Evolutionary conservation across 2,797 vertebrate genomes (phyloP), one percentile per base, ranked within the genome.

Genomic region (Sebastes minor): DNA sequence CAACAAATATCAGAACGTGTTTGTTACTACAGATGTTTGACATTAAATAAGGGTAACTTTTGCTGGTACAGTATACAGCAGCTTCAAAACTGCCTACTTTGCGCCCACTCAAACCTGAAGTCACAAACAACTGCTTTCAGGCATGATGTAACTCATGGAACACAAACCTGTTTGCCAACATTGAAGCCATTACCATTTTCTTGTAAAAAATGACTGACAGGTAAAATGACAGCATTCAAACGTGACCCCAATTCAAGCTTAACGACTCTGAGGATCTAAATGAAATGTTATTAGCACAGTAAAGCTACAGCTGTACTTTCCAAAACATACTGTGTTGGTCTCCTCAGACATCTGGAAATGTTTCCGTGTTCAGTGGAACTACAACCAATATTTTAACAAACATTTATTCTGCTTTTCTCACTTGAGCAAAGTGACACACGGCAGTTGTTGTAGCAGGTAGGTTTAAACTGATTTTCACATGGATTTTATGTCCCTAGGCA

Each of bases 141-240:
- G 35, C 12, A 12, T 62, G 30, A 75, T 10, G 25, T 20, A 27
- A 70, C 25, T 46, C 7, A 11, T 30, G 27, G 20, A 60, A 49
- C 35, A 82, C 63, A 76, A 80, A 76, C 46, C 8, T 0, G 73
- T 76, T 67, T 20, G n/a, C 63, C 52, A 22, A 42, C 38, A 49
- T 30, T 0, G 3, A 55, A 20, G 4, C 10, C 11, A n/a, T 65
- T 32, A 70, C 14, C 46, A 42, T 35, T 63, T 49, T 20, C 27
- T 25, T 30, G 16, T 62, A 23, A 73, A 49, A 49, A 73, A 25
- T 42, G 56, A 74, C 12, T 53, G 66, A 70, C 61, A 28, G 42
- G 18, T 46, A 22, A 59, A 53, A 33, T 23, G 9, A 20, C 46
- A 55, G 22, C 46, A 18, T 11, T 66, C 33, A 35, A 42, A 63